Evolutionary conservation across 1,140 invertebrate species (phyloP).

Genomic region (Penaeus indicus): DNA sequence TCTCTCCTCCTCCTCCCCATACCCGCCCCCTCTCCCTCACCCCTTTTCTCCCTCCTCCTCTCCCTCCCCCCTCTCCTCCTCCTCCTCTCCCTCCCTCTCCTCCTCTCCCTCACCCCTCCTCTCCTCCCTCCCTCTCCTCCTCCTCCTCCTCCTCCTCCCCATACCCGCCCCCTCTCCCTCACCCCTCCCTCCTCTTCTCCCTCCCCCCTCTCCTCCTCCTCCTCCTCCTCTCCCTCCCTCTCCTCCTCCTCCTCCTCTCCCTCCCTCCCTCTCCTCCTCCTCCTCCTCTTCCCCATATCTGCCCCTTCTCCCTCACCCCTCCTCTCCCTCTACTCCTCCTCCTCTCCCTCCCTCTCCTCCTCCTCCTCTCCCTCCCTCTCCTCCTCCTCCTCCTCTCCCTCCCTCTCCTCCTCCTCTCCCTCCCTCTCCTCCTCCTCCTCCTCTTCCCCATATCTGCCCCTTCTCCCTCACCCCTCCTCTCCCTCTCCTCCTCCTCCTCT

Average conservation of each 20-base stretch:
- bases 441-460: neutral
- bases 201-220: conserved; percentile 9
- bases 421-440: too few relatives aligned
- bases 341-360: conserved; percentile 9
- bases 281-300: too few relatives aligned
- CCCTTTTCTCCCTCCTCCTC: conserved; percentile 9
- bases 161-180: neutral
- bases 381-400: conserved; percentile 10
- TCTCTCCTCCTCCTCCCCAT: conserved; percentile 1
- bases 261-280: too few relatives aligned
- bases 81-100: conserved; percentile 9
- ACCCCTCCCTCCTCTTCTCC: too few relatives aligned
- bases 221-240: too few relatives aligned
- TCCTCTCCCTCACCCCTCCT: too few relatives aligned
- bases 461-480: neutral
- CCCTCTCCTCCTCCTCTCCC: conserved; percentile 9
- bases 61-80: too few relatives aligned
- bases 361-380: conserved; percentile 9
- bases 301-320: neutral
- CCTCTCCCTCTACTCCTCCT: conserved; percentile 1
- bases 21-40: neutral
- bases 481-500: neutral
- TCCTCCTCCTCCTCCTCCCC: too few relatives aligned
- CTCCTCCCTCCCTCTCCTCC: conserved; percentile 1
- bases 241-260: too few relatives aligned